Base-by-base conservation (phyloP, 2,113 vertebrate species). In the Dicaeum eximium region DNA sequence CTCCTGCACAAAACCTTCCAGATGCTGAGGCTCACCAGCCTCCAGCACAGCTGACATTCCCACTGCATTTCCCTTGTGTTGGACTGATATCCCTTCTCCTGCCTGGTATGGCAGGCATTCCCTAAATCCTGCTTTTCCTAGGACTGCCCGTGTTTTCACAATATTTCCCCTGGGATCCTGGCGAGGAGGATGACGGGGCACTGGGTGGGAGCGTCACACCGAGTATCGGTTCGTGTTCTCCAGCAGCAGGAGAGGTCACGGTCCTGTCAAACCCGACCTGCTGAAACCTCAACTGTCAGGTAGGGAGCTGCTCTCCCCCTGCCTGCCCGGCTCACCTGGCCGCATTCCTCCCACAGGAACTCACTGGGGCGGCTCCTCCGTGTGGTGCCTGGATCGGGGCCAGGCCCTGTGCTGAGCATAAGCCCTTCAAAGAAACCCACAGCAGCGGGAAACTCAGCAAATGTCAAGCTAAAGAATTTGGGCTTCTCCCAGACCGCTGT, bases 191-290 rank as follows among this genome's bases (percentile, higher is more conserved):
- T 28, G 71, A 58, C 0, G 4, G 21, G 58, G 48, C 2, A 3
- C 33, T 10, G 65, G 51, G 47, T 1, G 3, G 56, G 42, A 31
- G 31, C 5, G 7, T 33, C 70, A 25, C 25, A 11, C 20, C 0
- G 3, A 64, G 57, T 40, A 80, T 35, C 28, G 2, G 42, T n/a
- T 48, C 42, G 11, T 2, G 0, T 15, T 60, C 48, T 48, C 30
- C 17, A 1, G 0, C 1, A 1, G 44, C 2, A 2, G 53, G 56
- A 47, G 67, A 47, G 65, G 48, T 37, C 3, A 1, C 33, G 44
- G 45, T 51, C 3, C 40, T 38, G 62, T 56, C 85, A 64, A 57
- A 78, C 6, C 17, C 2, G 2, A 75, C 54, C 56, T 78, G 85
- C 90, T 3, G 1, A 12, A 47, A 56, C 9, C 1, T 1, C 44